Conservation (phyloP, 2,888 invertebrate genomes). For the Caenorhabditis sinica region DNA sequence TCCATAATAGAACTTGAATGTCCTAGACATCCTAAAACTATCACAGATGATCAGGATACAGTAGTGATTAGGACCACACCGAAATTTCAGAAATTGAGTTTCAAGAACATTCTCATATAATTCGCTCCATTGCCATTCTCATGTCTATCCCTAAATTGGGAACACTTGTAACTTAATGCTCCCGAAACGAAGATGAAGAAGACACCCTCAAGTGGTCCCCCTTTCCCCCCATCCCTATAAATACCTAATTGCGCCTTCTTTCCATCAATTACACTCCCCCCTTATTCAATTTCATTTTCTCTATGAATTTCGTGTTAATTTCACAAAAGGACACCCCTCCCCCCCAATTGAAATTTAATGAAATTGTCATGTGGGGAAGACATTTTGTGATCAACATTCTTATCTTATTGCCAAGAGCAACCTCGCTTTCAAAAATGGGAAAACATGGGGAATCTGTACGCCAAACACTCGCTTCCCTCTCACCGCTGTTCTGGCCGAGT, state of each 20-base stretch:
- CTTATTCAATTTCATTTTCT: constrained; percentile 14
- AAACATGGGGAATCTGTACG: not conserved
- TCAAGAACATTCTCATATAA: too few species aligned
- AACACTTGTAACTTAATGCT: constrained; percentile 12
- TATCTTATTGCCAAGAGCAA: too few species aligned
- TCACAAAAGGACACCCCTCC: not conserved
- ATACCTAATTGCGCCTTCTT: constrained; percentile 27
- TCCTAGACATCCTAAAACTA: not conserved
- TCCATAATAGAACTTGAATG: too few species aligned
- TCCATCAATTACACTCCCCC: constrained; percentile 15
- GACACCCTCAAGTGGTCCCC: constrained; percentile 6
- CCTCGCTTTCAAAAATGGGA: too few species aligned
- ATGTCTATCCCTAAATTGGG: not conserved
- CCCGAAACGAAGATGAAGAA: not conserved
- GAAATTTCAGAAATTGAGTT: too few species aligned
- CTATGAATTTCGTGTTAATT: constrained; percentile 22
- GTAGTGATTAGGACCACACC: too few species aligned
- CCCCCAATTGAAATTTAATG: constrained; percentile 33
- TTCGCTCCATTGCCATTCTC: not conserved
- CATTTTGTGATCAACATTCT: not conserved
- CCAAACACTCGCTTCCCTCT: too few species aligned
- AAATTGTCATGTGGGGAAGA: constrained; percentile 9
- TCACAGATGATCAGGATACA: too few species aligned
- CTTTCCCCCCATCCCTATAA: not conserved
- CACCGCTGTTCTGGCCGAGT: constrained; percentile 85